Conservation (phyloP, 2,888 invertebrate genomes). For the Agrochola circellaris region DNA sequence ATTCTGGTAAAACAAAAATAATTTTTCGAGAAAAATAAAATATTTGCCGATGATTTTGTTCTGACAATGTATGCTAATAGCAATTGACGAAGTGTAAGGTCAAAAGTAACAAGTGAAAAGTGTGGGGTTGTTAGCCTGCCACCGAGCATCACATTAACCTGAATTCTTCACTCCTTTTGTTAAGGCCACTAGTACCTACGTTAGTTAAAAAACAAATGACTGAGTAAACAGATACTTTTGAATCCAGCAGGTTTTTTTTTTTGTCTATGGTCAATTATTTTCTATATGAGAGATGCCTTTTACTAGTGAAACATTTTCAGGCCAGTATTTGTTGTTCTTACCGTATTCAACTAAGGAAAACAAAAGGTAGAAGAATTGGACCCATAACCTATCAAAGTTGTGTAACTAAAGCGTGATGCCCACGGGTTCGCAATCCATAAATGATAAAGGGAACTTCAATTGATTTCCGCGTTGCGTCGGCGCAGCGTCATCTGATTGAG, state of each 20-base stretch:
- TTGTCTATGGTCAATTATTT: neutral
- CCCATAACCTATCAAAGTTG: conserved; percentile 37
- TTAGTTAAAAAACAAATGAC: conserved; percentile 3
- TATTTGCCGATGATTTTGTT: neutral
- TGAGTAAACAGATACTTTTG: conserved; percentile 16
- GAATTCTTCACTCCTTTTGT: conserved; percentile 31
- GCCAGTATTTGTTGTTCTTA: too few relatives aligned
- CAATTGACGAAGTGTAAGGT: conserved; percentile 38
- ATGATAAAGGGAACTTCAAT: conserved; percentile 79
- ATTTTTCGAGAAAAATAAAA: neutral
- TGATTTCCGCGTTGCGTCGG: conserved; percentile 83
- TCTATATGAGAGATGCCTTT: neutral
- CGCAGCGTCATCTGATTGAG: conserved; percentile 81
- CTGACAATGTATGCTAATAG: conserved; percentile 31
- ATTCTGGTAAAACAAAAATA: neutral
- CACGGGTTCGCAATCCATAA: conserved; percentile 74
- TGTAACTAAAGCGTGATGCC: conserved; percentile 77
- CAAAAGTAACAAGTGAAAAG: conserved; percentile 50
- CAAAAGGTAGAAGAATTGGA: neutral
- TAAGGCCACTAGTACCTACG: neutral
- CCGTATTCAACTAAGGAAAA: neutral
- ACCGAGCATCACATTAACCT: conserved; percentile 43
- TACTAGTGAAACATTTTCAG: neutral
- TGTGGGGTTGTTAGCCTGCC: conserved; percentile 39
- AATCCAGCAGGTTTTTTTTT: neutral